These are phyloP conservation scores for Tiliqua scincoides DNA, from an alignment of 2,113 vertebrate genomes.

Conservation along the genomic window DNA sequence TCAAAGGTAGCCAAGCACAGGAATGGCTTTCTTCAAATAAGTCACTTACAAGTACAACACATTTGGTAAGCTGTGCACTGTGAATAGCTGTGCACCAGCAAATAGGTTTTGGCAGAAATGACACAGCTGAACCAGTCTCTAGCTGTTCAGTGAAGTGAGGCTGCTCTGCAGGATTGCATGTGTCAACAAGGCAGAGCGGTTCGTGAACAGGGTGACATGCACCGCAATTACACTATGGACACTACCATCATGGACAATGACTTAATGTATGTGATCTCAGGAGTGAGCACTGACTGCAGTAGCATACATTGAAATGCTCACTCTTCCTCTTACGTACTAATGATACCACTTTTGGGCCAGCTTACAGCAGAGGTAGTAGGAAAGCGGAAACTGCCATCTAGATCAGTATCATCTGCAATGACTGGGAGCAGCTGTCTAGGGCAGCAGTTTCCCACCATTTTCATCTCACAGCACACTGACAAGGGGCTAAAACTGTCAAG, in stretches of 20 bases:
- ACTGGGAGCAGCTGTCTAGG: too few species aligned
- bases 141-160: slow-evolving; percentile 36
- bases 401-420: too few species aligned
- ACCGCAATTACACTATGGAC: slow-evolving; percentile 42
- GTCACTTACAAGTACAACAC: slow-evolving; percentile 28
- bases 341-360: neutral
- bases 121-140: slow-evolving; percentile 48
- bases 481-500: too few species aligned
- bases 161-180: slow-evolving; percentile 45
- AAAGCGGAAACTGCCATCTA: too few species aligned
- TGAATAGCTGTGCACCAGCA: slow-evolving; percentile 28
- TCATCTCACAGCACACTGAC: too few species aligned
- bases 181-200: slow-evolving; percentile 30
- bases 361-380: too few species aligned
- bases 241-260: slow-evolving; percentile 44
- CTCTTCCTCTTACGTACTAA: neutral
- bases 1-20: neutral
- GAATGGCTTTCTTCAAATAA: slow-evolving; percentile 41
- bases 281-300: slow-evolving; percentile 12
- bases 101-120: slow-evolving; percentile 44
- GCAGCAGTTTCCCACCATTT: too few species aligned
- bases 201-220: slow-evolving; percentile 47
- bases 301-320: neutral
- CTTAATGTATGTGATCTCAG: slow-evolving; percentile 53
- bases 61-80: slow-evolving; percentile 39